Base-by-base conservation (phyloP, 2,888 invertebrate species). In the Chrysotoxum bicinctum region DNA sequence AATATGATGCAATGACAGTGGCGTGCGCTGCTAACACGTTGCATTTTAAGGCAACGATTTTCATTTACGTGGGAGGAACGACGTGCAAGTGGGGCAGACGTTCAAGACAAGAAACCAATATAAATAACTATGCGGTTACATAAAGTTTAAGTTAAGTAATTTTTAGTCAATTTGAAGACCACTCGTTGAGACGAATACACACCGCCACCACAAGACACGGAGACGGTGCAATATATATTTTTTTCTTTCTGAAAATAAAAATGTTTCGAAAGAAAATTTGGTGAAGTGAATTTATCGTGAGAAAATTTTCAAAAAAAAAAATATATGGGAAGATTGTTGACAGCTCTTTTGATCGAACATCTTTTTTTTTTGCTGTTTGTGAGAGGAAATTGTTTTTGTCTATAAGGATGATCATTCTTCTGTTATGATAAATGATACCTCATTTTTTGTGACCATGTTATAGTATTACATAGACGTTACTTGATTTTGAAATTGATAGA, bases 41-140 rank as follows among this genome's bases (percentile, higher is more conserved):
- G 66, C 75, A 75, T 76, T 52, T 72, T 60, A 76, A 75, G 69
- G 30, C 56, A 70, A 80, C n/a, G n/a, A n/a, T n/a, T 84, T 84
- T 72, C 75, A 68, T 37, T 50, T 66, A 60, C 40, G 66, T 64
- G 75, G 26, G 26, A 26, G 26, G 26, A 26, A 26, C 70, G 83
- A 26, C 70, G 83, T 75, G 69, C 52, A 62, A 60, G 73, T 69
- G 48, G 62, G 52, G 43, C 50, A 45, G 45, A 45, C 43, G 58
- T 21, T 48, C 32, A 45, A 37, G 19, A 32, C 66, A 66, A 74
- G 43, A 43, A 69, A 54, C 54, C 26, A 74, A 81, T 69, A 80
- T 45, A 64, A 69, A 35, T 37, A 32, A 40, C 21, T 58, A 12
- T 50, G 40, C 37, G 30, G 40, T 76, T 84, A 62, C 72, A 80